phyloP scores from a whole-genome alignment of 2,888 invertebrate genomes.

The Brenthis ino region DNA sequence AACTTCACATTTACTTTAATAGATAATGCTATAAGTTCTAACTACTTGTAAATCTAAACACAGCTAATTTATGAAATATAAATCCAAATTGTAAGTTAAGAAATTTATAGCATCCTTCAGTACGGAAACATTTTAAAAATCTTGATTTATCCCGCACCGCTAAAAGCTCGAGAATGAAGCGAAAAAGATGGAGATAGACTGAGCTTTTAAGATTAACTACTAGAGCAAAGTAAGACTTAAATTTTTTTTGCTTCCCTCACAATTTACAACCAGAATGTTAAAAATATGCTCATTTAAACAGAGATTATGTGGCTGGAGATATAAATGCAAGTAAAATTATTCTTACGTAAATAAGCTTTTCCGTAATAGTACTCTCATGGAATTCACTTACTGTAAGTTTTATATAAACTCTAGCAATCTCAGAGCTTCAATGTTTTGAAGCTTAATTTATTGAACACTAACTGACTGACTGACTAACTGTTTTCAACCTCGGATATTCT shows the following conservation, averaged over 20 bases:
- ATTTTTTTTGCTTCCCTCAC: slow-evolving; percentile 14
- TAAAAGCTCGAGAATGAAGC: slow-evolving; percentile 49
- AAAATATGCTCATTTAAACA: slow-evolving; percentile 19
- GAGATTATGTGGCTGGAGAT: slow-evolving; percentile 14
- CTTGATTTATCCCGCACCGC: slow-evolving; percentile 56
- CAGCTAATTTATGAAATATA: not conserved
- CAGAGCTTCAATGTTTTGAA: no score
- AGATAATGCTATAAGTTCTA: not conserved
- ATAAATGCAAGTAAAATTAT: slow-evolving; percentile 9
- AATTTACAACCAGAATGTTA: slow-evolving; percentile 15
- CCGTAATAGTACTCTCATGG: not conserved
- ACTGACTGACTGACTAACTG: no score
- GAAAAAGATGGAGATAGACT: slow-evolving; percentile 24
- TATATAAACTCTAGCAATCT: no score
- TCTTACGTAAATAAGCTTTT: slow-evolving; percentile 9
- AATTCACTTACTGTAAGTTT: not conserved
- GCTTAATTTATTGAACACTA: no score
- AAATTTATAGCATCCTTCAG: slow-evolving; percentile 34
- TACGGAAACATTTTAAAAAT: slow-evolving; percentile 39
- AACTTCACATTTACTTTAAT: no score
- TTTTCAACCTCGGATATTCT: no score
- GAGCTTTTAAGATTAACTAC: slow-evolving; percentile 28
- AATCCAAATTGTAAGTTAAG: slow-evolving; percentile 31
- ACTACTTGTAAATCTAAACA: slow-evolving; percentile 4
- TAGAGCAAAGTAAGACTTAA: slow-evolving; percentile 19